Evolutionary conservation across 2,113 vertebrate species (phyloP).

Genomic region (Brachionichthys hirsutus): DNA sequence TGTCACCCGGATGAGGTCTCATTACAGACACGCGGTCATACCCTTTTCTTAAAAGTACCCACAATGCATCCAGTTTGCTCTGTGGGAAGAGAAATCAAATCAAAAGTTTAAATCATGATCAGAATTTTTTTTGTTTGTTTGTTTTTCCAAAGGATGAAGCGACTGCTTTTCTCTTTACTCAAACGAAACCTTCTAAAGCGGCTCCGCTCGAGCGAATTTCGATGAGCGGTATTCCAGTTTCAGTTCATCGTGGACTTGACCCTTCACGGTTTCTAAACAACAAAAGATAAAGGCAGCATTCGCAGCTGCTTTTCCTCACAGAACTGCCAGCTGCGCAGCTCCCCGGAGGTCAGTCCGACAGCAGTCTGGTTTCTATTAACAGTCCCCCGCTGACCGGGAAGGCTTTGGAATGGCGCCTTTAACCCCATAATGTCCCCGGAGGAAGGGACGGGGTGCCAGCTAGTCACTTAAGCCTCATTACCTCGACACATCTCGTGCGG

Average conservation of each 20-base stretch:
- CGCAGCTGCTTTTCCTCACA: conserved; percentile 67
- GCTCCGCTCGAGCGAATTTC: background rate
- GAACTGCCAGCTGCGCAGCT: conserved; percentile 68
- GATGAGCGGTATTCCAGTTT: background rate
- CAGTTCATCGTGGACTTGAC: conserved; percentile 20
- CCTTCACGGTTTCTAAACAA: conserved; percentile 39
- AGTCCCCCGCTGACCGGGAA: conserved; percentile 65
- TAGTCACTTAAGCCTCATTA: conserved; percentile 43
- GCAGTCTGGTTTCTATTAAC: conserved; percentile 73
- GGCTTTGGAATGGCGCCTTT: conserved; percentile 37
- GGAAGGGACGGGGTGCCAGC: conserved; percentile 25
- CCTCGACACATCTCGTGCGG: conserved; percentile 27
- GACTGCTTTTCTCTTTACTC: background rate
- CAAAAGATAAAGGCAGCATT: conserved; percentile 48
- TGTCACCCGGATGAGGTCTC: conserved; percentile 95
- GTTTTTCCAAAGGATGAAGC: background rate
- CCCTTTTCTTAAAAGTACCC: conserved; percentile 90
- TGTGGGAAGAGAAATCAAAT: conserved; percentile 59
- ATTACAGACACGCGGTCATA: conserved; percentile 96
- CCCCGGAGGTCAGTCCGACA: conserved; percentile 65
- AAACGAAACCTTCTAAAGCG: too few species aligned
- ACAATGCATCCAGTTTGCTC: conserved; percentile 94
- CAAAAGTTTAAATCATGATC: conserved; percentile 1
- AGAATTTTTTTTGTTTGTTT: background rate
- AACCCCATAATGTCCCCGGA: conserved; percentile 49